Evolutionary conservation across 2,888 invertebrate genomes (phyloP).

Genomic region (Lucinisca nassula): DNA sequence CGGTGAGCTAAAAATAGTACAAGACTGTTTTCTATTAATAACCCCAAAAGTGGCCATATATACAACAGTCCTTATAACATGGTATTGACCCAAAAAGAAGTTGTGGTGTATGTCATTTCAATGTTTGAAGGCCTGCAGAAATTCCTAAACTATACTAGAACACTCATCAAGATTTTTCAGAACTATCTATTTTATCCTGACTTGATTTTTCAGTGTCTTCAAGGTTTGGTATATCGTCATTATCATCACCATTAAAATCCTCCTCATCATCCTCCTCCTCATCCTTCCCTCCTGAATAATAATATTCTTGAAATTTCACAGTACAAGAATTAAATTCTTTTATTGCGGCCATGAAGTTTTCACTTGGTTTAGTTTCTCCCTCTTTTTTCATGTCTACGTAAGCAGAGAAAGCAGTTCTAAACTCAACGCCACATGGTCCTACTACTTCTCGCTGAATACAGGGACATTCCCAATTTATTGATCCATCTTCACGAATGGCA

Average conservation of each 20-base stretch:
- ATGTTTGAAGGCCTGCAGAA: too few species aligned
- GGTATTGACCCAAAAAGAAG: too few species aligned
- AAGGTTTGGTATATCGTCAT: neutral
- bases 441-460: constrained; percentile 12
- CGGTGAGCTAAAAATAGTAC: too few species aligned
- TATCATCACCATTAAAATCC: neutral
- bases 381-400: neutral
- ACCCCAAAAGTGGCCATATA: too few species aligned
- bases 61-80: too few species aligned
- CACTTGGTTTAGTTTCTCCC: neutral
- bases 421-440: constrained; percentile 17
- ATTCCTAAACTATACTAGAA: too few species aligned
- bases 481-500: neutral
- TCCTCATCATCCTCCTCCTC: neutral
- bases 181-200: neutral
- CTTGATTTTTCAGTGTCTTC: neutral
- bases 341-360: neutral
- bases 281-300: neutral
- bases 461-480: constrained; percentile 18
- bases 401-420: neutral
- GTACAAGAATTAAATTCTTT: neutral
- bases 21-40: too few species aligned
- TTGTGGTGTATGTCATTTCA: too few species aligned
- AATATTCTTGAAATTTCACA: neutral
- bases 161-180: neutral